phyloP scores from a whole-genome alignment of 2,888 invertebrate species.

The Neoascia interrupta region DNA sequence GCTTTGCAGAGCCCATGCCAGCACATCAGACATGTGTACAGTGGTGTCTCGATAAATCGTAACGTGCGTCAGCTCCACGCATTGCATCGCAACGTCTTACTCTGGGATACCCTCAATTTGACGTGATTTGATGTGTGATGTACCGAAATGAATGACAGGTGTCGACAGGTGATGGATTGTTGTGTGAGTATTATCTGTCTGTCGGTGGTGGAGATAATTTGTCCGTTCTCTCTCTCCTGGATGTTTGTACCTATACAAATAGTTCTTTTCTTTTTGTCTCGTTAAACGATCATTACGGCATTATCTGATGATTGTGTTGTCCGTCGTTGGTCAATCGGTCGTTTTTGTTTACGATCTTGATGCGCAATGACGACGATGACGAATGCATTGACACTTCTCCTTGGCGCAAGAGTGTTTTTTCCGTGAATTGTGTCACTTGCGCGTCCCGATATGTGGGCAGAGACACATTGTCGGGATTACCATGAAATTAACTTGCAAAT shows the following conservation, averaged over 20 bases:
- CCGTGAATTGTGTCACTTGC: constrained; percentile 31
- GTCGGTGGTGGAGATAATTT: constrained; percentile 15
- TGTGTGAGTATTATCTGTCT: constrained; percentile 40
- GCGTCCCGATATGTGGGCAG: background rate
- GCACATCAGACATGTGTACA: constrained; percentile 21
- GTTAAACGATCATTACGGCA: constrained; percentile 54
- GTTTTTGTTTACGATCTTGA: constrained; percentile 39
- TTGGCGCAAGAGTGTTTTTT: background rate
- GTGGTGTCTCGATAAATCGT: constrained; percentile 58
- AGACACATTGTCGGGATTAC: constrained; percentile 32
- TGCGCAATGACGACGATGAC: constrained; percentile 27
- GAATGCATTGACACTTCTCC: constrained; percentile 44
- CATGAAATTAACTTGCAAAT: constrained; percentile 58
- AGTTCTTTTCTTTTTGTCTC: constrained; percentile 29
- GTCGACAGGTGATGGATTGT: constrained; percentile 80
- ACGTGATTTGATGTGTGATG: constrained; percentile 67
- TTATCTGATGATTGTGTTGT: constrained; percentile 44
- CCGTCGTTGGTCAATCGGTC: background rate
- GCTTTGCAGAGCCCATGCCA: constrained; percentile 25
- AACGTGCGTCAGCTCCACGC: constrained; percentile 64
- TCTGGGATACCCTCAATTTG: constrained; percentile 67
- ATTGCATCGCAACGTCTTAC: constrained; percentile 61
- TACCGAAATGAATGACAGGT: constrained; percentile 78
- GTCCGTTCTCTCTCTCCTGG: constrained; percentile 21
- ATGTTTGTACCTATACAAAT: too few species aligned